A percentile compares a stretch with the other conserved stretches of the same genome.
Conservation (phyloP, 2,888 invertebrate species). For the Calliphora vomitoria region DNA sequence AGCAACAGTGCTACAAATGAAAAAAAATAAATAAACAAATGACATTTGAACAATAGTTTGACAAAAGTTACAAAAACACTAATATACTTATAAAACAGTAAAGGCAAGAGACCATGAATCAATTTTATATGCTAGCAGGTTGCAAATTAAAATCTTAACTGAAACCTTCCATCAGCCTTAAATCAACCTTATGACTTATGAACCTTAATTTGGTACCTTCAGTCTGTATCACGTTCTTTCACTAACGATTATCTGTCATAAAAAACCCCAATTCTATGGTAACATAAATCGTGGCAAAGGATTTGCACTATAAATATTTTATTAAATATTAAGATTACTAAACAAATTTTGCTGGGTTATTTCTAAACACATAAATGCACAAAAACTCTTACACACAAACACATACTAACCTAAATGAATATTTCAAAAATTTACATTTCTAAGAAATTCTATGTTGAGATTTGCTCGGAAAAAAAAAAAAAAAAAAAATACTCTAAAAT, state of each 20-base stretch:
- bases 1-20: not conserved
- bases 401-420: constrained; percentile 15
- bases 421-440: constrained; percentile 56
- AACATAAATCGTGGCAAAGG: too few relatives aligned
- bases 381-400: constrained; percentile 1
- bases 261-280: too few relatives aligned
- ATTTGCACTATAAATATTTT: too few relatives aligned
- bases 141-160: not conserved
- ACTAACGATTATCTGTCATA: too few relatives aligned
- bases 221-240: too few relatives aligned
- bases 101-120: too few relatives aligned
- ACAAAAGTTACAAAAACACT: not conserved
- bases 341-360: not conserved
- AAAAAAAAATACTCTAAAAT: not conserved
- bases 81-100: too few relatives aligned
- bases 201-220: too few relatives aligned
- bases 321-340: not conserved
- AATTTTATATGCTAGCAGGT: not conserved
- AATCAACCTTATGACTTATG: too few relatives aligned
- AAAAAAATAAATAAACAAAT: constrained; percentile 51
- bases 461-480: not conserved
- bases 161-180: too few relatives aligned
- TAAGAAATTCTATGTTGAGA: constrained; percentile 24
- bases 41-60: constrained; percentile 32
- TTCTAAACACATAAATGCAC: not conserved